A percentile compares a stretch with the other conserved stretches of the same genome.
Evolutionary conservation across 2,797 vertebrate species (phyloP).

Genomic region (Gorsachius magnificus): DNA sequence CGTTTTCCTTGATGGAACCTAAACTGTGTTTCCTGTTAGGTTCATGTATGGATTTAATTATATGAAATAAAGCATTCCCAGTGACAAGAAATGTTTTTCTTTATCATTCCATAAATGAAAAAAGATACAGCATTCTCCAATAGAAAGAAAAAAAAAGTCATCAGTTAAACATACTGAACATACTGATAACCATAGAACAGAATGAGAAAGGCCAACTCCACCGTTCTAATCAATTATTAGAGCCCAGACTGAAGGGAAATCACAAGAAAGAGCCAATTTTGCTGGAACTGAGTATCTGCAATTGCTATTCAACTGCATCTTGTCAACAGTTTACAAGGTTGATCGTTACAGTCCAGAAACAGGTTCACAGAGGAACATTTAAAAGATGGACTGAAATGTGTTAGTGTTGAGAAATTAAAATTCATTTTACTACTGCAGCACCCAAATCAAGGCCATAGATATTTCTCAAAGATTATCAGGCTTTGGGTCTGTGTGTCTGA

Average conservation of each 20-base stretch:
- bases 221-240: slow-evolving; percentile 14
- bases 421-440: neutral
- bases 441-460: neutral
- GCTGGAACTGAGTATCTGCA: slow-evolving; percentile 22
- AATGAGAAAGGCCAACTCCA: neutral
- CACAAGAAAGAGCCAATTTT: neutral
- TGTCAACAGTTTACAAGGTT: slow-evolving; percentile 20
- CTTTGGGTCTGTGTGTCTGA: neutral
- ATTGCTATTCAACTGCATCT: slow-evolving; percentile 35
- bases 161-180: neutral
- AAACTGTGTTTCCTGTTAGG: slow-evolving; percentile 15
- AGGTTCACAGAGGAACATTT: slow-evolving; percentile 9
- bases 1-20: slow-evolving; percentile 22
- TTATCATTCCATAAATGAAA: neutral
- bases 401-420: neutral
- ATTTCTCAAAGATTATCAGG: neutral
- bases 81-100: slow-evolving; percentile 28
- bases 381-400: slow-evolving; percentile 1
- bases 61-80: slow-evolving; percentile 45
- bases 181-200: neutral
- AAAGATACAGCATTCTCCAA: neutral
- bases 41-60: slow-evolving; percentile 52
- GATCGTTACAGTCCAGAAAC: slow-evolving; percentile 15
- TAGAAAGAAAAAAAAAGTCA: neutral
- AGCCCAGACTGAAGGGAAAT: neutral